phyloP scores from a whole-genome alignment of 2,113 vertebrate genomes.

The Aix galericulata region DNA sequence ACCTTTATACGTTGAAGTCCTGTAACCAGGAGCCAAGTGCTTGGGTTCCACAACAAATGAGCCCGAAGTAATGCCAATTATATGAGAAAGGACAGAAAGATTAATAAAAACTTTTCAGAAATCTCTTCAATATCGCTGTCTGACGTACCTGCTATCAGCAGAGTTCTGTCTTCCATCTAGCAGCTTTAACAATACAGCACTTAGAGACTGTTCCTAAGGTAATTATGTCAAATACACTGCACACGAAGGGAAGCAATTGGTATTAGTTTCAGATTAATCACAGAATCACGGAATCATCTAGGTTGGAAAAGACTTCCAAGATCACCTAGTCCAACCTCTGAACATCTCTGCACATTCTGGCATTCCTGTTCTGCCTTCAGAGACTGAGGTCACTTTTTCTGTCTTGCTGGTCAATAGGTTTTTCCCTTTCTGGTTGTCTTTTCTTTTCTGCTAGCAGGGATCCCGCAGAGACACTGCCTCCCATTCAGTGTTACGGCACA shows the following conservation, averaged over 20 bases:
- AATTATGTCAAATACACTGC: conserved; percentile 72
- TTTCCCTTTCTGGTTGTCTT: neutral
- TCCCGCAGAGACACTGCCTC: neutral
- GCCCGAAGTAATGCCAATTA: conserved; percentile 66
- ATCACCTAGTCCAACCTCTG: no score
- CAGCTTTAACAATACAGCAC: conserved; percentile 62
- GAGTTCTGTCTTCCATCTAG: conserved; percentile 44
- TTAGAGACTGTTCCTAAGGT: conserved; percentile 69
- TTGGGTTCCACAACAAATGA: conserved; percentile 31
- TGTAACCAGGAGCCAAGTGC: conserved; percentile 25
- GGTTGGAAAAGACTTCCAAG: no score
- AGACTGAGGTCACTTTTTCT: neutral
- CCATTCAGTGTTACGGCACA: neutral
- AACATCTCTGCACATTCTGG: conserved; percentile 50
- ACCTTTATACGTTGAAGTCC: conserved; percentile 5
- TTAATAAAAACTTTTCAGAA: conserved; percentile 77
- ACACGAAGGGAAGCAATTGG: conserved; percentile 52
- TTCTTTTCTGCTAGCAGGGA: neutral
- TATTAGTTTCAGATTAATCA: conserved; percentile 69
- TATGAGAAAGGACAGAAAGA: conserved; percentile 59
- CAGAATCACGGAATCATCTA: no score
- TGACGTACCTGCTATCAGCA: conserved; percentile 62
- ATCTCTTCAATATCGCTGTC: conserved; percentile 39
- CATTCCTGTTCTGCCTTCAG: conserved; percentile 48
- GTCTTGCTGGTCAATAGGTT: neutral